Evolutionary conservation across 2,888 invertebrate genomes (phyloP).

Genomic region (Eilema depressum): DNA sequence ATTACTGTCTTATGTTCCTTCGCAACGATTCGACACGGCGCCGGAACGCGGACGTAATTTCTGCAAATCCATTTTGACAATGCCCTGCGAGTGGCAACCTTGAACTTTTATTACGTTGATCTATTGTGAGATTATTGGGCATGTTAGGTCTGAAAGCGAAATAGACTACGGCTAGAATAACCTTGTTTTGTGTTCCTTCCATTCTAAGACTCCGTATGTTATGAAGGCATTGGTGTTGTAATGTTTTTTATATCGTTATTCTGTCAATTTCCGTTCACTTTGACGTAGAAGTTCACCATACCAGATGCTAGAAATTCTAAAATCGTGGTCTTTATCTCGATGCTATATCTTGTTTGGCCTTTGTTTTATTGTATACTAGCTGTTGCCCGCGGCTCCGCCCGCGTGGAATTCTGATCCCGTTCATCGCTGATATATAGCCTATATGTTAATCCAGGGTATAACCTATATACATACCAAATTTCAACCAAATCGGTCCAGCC

Average conservation of each 20-base stretch:
- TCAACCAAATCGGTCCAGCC: no score
- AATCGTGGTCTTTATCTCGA: background rate
- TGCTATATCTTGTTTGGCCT: no score
- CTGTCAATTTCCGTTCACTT: background rate
- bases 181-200: conserved; percentile 5
- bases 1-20: conserved; percentile 57
- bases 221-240: background rate
- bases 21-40: conserved; percentile 64
- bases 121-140: conserved; percentile 52
- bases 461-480: no score
- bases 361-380: no score
- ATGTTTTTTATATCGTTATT: background rate
- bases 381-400: no score
- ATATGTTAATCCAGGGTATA: no score
- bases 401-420: no score
- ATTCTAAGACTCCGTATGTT: background rate
- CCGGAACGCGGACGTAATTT: conserved; percentile 70
- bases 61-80: conserved; percentile 65
- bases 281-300: background rate
- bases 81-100: conserved; percentile 60
- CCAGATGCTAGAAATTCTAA: background rate
- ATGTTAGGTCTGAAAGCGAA: conserved; percentile 26
- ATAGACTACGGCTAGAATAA: conserved; percentile 17
- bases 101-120: conserved; percentile 63
- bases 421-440: no score